These are phyloP conservation scores for Pteronura brasiliensis DNA, from an alignment of 2,113 vertebrate species.

Conservation along the genomic window DNA sequence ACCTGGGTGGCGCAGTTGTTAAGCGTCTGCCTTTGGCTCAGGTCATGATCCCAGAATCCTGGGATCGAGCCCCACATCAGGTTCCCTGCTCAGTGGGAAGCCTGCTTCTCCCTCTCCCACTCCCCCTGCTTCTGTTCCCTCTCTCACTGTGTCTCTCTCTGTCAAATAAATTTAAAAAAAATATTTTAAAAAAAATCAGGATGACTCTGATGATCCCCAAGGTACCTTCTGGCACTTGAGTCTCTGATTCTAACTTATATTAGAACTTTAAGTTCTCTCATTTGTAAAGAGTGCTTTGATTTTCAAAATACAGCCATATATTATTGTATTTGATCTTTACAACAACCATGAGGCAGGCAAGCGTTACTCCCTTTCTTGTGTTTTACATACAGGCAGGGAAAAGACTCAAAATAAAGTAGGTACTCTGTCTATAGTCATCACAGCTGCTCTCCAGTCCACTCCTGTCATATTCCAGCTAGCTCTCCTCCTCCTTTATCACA, in stretches of 20 bases:
- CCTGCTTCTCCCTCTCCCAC: too few relatives aligned
- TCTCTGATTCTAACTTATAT: slow-evolving; percentile 2
- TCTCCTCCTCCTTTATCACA: background rate
- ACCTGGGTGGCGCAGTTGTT: too few relatives aligned
- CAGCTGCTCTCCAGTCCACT: background rate
- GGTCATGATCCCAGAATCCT: too few relatives aligned
- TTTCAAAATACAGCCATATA: background rate
- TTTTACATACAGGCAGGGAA: background rate
- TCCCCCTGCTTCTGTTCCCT: too few relatives aligned
- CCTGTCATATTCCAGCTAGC: background rate
- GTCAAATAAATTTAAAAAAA: too few relatives aligned
- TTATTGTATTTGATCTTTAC: slow-evolving; percentile 24
- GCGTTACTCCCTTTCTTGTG: background rate
- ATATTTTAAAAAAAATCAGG: slow-evolving; percentile 31
- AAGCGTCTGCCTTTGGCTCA: too few relatives aligned
- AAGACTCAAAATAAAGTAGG: background rate
- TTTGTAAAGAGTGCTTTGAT: background rate
- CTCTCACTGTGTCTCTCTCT: too few relatives aligned
- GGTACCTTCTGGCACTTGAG: background rate
- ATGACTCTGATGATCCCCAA: background rate
- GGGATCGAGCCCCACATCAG: too few relatives aligned
- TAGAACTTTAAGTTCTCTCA: background rate
- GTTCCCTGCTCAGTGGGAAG: too few relatives aligned
- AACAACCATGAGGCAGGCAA: background rate
- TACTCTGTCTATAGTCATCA: background rate